Evolutionary conservation across 2,888 invertebrate species (phyloP).

Genomic region (Erpobdella octoculata): DNA sequence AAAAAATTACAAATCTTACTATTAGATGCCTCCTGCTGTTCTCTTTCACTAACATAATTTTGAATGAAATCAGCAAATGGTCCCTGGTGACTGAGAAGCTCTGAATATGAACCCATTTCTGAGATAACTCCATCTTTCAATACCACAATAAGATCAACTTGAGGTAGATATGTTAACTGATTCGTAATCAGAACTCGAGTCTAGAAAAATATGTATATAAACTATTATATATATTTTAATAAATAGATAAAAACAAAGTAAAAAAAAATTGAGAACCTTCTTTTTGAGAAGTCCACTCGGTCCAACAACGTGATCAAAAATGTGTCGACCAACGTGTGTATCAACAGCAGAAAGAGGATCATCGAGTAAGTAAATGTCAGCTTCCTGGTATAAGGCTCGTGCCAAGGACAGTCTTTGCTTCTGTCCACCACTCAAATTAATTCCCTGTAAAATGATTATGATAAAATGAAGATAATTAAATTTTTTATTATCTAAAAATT

Average conservation of each 20-base stretch:
- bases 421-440: conserved; percentile 32
- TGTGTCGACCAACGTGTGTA: conserved; percentile 31
- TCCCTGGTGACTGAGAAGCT: conserved; percentile 4
- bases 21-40: neutral
- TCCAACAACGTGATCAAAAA: conserved; percentile 30
- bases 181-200: conserved; percentile 25
- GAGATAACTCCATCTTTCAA: conserved; percentile 15
- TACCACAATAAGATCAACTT: conserved; percentile 12
- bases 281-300: conserved; percentile 27
- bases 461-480: no score
- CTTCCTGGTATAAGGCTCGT: conserved; percentile 29
- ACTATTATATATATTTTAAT: neutral
- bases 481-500: no score
- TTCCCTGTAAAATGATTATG: conserved; percentile 31
- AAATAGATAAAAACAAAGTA: neutral
- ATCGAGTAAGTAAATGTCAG: conserved; percentile 30
- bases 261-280: conserved; percentile 18
- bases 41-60: conserved; percentile 5
- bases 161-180: conserved; percentile 12
- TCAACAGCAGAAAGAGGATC: conserved; percentile 32
- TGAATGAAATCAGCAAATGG: conserved; percentile 19
- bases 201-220: neutral
- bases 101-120: conserved; percentile 22
- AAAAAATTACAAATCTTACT: no score
- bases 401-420: conserved; percentile 30